A percentile compares a stretch with the other conserved stretches of the same genome.
Conservation (phyloP, 2,113 vertebrate genomes). For the Larimichthys crocea region DNA sequence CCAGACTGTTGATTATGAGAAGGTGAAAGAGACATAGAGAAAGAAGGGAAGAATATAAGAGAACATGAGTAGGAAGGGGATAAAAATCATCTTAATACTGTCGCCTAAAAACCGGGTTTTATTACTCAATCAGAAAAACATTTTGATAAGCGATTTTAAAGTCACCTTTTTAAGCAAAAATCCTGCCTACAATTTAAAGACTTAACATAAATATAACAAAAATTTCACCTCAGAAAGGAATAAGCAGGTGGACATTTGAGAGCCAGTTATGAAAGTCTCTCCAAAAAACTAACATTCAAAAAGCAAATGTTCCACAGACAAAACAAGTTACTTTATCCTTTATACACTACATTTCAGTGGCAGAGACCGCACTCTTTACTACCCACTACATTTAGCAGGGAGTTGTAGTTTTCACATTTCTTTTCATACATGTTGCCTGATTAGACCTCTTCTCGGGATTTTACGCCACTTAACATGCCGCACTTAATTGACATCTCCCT, state of each 20-base stretch:
- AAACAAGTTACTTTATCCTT: too few species aligned
- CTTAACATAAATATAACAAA: too few species aligned
- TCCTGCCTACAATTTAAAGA: too few species aligned
- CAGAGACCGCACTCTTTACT: neutral
- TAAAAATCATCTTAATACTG: neutral
- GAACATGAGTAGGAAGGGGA: neutral
- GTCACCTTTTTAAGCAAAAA: too few species aligned
- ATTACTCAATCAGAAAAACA: too few species aligned
- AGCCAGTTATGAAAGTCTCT: too few species aligned
- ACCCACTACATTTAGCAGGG: neutral
- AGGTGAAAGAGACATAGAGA: neutral
- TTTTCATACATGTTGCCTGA: neutral
- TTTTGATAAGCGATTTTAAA: too few species aligned
- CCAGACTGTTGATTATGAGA: constrained; percentile 22
- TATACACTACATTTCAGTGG: neutral
- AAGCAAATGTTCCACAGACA: too few species aligned
- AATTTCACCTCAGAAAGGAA: too few species aligned
- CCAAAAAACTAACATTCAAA: too few species aligned
- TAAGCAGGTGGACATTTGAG: too few species aligned
- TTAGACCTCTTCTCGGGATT: neutral
- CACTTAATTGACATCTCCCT: neutral
- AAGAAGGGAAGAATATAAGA: neutral
- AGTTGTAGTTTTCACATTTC: neutral
- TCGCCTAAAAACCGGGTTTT: neutral
- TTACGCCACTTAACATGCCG: neutral